Conservation (phyloP, 2,113 vertebrate species). For the Saccopteryx bilineata region DNA sequence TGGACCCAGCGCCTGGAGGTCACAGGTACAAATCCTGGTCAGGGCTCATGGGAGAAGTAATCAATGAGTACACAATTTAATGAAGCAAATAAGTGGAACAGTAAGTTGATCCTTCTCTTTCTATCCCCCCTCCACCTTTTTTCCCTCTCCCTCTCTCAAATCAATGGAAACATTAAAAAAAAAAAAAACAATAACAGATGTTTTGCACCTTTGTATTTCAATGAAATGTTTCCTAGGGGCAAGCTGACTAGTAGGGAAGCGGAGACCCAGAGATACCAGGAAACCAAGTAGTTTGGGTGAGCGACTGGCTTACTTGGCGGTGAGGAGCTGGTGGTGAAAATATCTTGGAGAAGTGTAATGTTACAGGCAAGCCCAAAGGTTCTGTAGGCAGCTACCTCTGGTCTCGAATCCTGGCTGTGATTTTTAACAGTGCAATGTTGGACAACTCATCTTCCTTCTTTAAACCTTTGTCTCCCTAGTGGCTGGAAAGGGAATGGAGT, state of each 20-base stretch:
- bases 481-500: neutral
- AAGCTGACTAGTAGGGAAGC: neutral
- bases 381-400: neutral
- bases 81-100: too few relatives aligned
- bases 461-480: neutral
- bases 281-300: rapidly evolving
- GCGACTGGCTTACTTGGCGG: neutral
- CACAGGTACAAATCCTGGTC: too few relatives aligned
- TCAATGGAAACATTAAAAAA: too few relatives aligned
- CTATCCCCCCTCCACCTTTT: too few relatives aligned
- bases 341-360: too few relatives aligned
- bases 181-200: neutral
- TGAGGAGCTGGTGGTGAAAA: neutral
- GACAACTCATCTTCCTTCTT: neutral
- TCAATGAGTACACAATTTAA: too few relatives aligned
- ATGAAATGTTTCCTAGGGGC: neutral
- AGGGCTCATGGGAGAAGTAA: too few relatives aligned
- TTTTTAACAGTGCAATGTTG: neutral
- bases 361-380: neutral
- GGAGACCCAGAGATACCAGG: neutral
- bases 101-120: too few relatives aligned
- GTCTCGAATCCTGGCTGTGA: neutral
- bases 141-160: too few relatives aligned
- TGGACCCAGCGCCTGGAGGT: too few relatives aligned
- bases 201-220: neutral